Conservation (phyloP, 1,140 invertebrate species). For the Camponotus vicinus region DNA sequence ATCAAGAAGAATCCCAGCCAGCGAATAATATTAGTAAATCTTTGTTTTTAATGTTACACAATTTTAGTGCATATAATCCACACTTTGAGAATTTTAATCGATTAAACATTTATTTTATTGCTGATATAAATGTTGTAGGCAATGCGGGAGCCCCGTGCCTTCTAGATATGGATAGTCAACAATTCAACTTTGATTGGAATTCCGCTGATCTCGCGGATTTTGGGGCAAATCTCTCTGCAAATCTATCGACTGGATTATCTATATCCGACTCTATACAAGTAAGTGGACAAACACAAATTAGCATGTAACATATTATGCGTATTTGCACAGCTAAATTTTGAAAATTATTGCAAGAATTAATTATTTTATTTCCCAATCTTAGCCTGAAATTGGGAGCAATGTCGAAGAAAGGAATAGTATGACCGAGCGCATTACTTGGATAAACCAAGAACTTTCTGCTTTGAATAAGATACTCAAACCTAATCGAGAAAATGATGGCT, state of each 20-base stretch:
- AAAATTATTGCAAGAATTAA: neutral
- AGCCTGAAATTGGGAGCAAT: constrained; percentile 38
- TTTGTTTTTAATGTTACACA: neutral
- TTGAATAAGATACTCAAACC: constrained; percentile 81
- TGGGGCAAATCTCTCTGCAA: constrained; percentile 71
- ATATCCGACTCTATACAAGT: constrained; percentile 73
- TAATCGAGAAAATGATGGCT: constrained; percentile 69
- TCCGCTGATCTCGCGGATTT: constrained; percentile 72
- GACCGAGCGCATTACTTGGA: constrained; percentile 79
- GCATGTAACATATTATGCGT: neutral
- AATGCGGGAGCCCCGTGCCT: constrained; percentile 42
- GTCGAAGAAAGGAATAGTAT: constrained; percentile 84
- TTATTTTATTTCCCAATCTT: constrained; percentile 23
- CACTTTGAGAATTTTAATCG: neutral
- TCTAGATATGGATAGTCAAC: constrained; percentile 76
- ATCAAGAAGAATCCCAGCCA: constrained; percentile 62
- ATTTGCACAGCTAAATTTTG: neutral
- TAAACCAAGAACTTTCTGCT: constrained; percentile 79
- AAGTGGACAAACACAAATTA: neutral
- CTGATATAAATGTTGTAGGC: constrained; percentile 35
- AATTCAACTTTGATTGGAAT: constrained; percentile 73
- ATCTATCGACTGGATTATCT: constrained; percentile 74
- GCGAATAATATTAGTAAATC: constrained; percentile 60
- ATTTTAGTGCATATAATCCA: neutral
- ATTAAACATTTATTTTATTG: neutral